These are phyloP conservation scores for Diuraphis noxia DNA, from an alignment of 1,140 invertebrate genomes.

Conservation along the genomic window DNA sequence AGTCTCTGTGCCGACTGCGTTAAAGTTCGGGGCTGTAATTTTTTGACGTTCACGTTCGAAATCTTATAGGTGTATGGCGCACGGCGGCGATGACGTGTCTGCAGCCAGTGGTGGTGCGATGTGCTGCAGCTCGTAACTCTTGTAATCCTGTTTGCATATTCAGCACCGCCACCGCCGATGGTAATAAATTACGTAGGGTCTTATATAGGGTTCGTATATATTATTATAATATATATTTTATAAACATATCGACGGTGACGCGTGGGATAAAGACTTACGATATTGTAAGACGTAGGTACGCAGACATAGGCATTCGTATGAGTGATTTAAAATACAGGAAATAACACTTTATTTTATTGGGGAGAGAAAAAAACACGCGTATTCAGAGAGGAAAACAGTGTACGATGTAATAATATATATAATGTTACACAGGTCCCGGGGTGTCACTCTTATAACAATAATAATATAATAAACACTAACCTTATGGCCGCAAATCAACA, in stretches of 20 bases:
- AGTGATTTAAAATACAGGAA: not conserved
- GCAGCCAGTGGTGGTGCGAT: not conserved
- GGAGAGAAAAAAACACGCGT: no score
- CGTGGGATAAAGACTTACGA: not conserved
- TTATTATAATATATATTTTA: not conserved
- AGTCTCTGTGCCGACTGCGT: not conserved
- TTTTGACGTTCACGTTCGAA: constrained; percentile 8
- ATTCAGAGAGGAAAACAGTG: not conserved
- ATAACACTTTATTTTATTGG: not conserved
- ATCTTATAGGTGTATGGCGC: not conserved
- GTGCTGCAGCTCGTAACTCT: not conserved
- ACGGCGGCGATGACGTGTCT: not conserved
- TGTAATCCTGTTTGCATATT: constrained; percentile 40
- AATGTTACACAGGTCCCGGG: no score
- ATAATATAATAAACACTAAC: not conserved
- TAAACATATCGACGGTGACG: not conserved
- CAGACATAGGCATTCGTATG: no score
- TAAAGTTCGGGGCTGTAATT: constrained; percentile 1
- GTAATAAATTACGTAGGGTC: not conserved
- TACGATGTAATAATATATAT: not conserved
- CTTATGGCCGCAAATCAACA: not conserved
- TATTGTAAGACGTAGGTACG: not conserved
- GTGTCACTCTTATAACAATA: not conserved
- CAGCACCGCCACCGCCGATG: not conserved
- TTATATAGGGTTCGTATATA: not conserved